Evolutionary conservation across 92 coral and sea anemone species (phyloP).

Genomic region (Hydrozoanthus gracilis): DNA sequence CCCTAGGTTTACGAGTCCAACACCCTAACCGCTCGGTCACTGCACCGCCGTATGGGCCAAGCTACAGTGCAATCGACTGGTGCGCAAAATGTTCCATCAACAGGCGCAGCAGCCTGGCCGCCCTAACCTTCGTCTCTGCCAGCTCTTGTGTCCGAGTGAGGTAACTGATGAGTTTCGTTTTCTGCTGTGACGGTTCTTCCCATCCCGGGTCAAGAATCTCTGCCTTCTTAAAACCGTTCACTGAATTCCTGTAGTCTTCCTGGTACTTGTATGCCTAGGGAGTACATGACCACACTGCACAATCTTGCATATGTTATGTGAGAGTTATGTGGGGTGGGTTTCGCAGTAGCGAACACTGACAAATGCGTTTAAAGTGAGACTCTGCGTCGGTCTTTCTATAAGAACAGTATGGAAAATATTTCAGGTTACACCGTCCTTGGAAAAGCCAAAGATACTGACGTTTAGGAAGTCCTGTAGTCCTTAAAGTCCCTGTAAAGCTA

Average conservation of each 20-base stretch:
- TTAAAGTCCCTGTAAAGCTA: too few species aligned
- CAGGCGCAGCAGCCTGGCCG: too few species aligned
- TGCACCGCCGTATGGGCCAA: background rate
- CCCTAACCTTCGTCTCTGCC: slow-evolving; percentile 77
- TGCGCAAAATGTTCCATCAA: background rate
- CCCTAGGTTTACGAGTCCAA: too few species aligned
- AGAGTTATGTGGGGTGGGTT: too few species aligned
- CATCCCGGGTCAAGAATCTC: slow-evolving; percentile 83
- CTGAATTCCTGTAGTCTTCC: slow-evolving; percentile 81
- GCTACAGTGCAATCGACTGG: background rate
- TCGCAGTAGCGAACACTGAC: too few species aligned
- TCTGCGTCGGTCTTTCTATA: too few species aligned
- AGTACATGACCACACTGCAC: background rate
- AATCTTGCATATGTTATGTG: background rate
- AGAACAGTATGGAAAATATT: too few species aligned
- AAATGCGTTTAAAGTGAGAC: too few species aligned
- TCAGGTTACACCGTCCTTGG: too few species aligned
- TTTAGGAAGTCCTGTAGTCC: too few species aligned
- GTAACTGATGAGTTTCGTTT: slow-evolving; percentile 69
- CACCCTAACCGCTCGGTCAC: too few species aligned
- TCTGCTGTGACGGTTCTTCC: slow-evolving; percentile 78
- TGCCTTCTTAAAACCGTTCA: slow-evolving; percentile 85
- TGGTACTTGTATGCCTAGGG: slow-evolving; percentile 91
- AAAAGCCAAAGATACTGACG: too few species aligned
- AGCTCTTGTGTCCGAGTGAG: slow-evolving; percentile 77